Conservation (phyloP, 2,888 invertebrate genomes). For the Liposcelis brunnea region DNA sequence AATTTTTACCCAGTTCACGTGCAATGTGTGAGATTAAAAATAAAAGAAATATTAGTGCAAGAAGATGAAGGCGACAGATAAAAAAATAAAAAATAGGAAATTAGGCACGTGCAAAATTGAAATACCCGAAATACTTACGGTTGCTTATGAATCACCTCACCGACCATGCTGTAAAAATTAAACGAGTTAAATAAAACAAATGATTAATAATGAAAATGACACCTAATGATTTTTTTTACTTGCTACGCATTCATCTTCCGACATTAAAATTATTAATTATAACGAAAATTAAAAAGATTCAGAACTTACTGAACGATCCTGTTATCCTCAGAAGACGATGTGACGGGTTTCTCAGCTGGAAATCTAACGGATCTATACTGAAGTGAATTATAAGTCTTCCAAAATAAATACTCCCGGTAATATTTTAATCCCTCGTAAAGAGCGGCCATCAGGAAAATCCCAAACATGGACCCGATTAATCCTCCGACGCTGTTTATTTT, state of each 20-base stretch:
- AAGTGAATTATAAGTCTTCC: conserved; percentile 70
- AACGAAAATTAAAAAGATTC: not conserved
- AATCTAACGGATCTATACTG: conserved; percentile 74
- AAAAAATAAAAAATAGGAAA: conserved; percentile 12
- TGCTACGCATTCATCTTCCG: not conserved
- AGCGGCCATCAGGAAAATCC: conserved; percentile 80
- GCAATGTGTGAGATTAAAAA: too few species aligned
- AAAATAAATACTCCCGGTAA: conserved; percentile 64
- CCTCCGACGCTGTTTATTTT: conserved; percentile 53
- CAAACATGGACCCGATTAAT: conserved; percentile 76
- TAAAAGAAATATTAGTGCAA: too few species aligned
- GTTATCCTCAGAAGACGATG: conserved; percentile 42
- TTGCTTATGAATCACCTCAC: conserved; percentile 52
- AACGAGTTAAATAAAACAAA: conserved; percentile 13
- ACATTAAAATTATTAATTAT: not conserved
- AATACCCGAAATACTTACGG: conserved; percentile 38
- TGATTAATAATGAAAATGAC: too few species aligned
- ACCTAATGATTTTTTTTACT: not conserved
- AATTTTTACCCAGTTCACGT: too few species aligned
- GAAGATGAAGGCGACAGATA: too few species aligned
- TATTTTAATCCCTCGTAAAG: conserved; percentile 94
- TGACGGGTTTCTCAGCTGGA: conserved; percentile 46
- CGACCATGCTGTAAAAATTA: conserved; percentile 40
- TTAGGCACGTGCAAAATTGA: not conserved
- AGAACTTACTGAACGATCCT: conserved; percentile 65